These are phyloP conservation scores for Heliangelus exortis DNA, from an alignment of 2,797 vertebrate genomes.

Conservation along the genomic window DNA sequence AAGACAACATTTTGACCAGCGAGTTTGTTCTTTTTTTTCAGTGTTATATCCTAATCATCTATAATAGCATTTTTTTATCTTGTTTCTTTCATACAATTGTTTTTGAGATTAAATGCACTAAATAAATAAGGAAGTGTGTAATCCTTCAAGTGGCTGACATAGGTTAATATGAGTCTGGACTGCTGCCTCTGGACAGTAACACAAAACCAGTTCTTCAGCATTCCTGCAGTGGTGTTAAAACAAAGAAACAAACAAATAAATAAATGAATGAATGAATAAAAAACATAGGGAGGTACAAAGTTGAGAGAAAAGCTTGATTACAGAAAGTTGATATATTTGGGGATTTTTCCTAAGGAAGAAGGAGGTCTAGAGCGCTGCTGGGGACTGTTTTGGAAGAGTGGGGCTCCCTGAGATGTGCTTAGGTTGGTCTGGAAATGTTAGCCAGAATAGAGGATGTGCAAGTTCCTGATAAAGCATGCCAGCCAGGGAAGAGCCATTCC, in stretches of 20 bases:
- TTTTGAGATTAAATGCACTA: not conserved
- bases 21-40: not conserved
- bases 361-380: not conserved
- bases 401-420: not conserved
- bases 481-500: not conserved
- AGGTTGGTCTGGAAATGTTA: not conserved
- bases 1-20: not conserved
- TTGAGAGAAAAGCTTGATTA: not conserved
- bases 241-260: not conserved
- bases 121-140: not conserved
- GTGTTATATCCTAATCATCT: not conserved
- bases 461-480: not conserved
- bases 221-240: not conserved
- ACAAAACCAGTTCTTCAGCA: not conserved
- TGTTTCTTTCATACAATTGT: not conserved
- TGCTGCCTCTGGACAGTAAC: not conserved
- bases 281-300: not conserved
- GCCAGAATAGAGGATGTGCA: not conserved
- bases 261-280: too few relatives aligned
- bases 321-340: not conserved
- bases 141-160: not conserved
- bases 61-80: not conserved
- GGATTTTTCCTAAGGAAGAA: not conserved
- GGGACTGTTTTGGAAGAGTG: not conserved
- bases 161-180: not conserved